A percentile compares a stretch with the other conserved stretches of the same genome.
phyloP scores from a whole-genome alignment of 2,888 invertebrate genomes.

The Thereva nobilitata region DNA sequence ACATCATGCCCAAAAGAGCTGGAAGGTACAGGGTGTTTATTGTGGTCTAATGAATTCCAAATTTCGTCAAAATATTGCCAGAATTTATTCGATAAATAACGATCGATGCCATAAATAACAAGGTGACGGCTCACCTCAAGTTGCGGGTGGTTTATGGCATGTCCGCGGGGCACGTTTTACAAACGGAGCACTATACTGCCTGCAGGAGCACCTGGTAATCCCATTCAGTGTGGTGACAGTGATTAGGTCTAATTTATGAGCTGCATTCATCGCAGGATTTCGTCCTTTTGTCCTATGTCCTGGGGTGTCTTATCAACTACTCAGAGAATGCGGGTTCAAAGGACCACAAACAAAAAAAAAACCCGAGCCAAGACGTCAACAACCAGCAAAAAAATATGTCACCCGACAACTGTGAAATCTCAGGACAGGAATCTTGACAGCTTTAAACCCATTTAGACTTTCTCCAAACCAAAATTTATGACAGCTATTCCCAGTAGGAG shows the following conservation, averaged over 20 bases:
- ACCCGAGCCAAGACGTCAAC: background rate
- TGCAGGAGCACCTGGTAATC: constrained; percentile 28
- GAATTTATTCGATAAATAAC: too few relatives aligned
- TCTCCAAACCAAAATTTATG: constrained; percentile 35
- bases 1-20: background rate
- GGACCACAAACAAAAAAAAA: constrained; percentile 9
- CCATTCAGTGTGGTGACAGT: constrained; percentile 22
- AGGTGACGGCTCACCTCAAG: background rate
- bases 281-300: constrained; percentile 10
- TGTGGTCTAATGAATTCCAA: too few relatives aligned
- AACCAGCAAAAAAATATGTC: too few relatives aligned
- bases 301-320: background rate
- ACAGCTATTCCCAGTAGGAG: constrained; percentile 28
- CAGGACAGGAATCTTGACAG: constrained; percentile 12
- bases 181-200: background rate
- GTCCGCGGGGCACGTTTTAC: constrained; percentile 20
- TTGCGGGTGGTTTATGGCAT: constrained; percentile 31
- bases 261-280: background rate
- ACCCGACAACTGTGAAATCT: constrained; percentile 9
- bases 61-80: too few relatives aligned
- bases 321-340: background rate
- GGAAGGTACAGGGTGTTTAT: too few relatives aligned
- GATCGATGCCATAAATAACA: background rate
- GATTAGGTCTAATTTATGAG: constrained; percentile 29
- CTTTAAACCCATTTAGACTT: constrained; percentile 27